These are phyloP conservation scores for Muschampia plurimacula DNA, from an alignment of 2,888 invertebrate species.

Conservation along the genomic window DNA sequence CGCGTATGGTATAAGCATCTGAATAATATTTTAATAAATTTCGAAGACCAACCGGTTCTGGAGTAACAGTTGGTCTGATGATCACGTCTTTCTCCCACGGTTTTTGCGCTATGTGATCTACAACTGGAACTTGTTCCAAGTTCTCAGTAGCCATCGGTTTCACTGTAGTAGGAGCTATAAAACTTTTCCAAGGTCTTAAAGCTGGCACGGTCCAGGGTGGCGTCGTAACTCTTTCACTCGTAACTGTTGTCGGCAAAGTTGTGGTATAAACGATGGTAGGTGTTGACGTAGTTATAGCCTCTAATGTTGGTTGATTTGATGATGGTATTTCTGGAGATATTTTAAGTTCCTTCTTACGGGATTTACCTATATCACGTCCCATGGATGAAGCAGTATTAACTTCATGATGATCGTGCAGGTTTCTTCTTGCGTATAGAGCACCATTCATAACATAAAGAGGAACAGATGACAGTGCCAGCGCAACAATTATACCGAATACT, in stretches of 20 bases:
- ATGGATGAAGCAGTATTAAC: constrained; percentile 60
- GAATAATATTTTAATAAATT: constrained; percentile 69
- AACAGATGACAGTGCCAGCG: constrained; percentile 66
- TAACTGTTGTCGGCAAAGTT: constrained; percentile 51
- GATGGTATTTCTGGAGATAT: constrained; percentile 61
- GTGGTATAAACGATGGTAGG: constrained; percentile 48
- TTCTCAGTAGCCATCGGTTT: constrained; percentile 67
- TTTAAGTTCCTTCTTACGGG: constrained; percentile 75
- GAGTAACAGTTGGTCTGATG: constrained; percentile 69
- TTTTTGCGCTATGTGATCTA: constrained; percentile 69
- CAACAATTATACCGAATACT: constrained; percentile 66
- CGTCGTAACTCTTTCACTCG: constrained; percentile 63
- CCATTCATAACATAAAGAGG: constrained; percentile 73
- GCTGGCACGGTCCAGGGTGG: constrained; percentile 85
- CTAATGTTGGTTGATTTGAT: constrained; percentile 44
- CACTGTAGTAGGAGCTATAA: constrained; percentile 63
- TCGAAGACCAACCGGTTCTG: constrained; percentile 67
- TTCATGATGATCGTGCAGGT: constrained; percentile 57
- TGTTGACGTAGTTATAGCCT: constrained; percentile 53
- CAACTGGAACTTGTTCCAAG: constrained; percentile 60
- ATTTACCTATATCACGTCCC: constrained; percentile 65
- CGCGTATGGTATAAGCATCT: constrained; percentile 51
- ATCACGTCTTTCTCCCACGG: constrained; percentile 77
- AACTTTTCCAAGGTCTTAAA: constrained; percentile 74
- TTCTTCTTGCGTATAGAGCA: constrained; percentile 60